Evolutionary conservation across 2,797 vertebrate species (phyloP).

Genomic region (Meriones psammophilus): DNA sequence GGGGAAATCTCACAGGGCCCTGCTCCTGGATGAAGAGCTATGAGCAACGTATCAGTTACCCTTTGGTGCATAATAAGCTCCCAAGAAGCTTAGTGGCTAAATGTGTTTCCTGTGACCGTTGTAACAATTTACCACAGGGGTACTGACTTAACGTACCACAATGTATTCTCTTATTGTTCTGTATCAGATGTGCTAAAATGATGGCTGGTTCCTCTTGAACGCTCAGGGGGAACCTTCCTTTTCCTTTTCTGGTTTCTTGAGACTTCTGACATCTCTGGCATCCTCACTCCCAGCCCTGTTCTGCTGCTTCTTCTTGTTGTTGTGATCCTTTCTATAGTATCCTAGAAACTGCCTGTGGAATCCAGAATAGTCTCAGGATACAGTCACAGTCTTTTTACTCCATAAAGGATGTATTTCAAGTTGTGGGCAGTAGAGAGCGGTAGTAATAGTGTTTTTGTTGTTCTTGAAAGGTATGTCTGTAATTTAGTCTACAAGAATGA

Average conservation of each 20-base stretch:
- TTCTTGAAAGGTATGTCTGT: rapidly evolving
- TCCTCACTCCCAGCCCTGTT: background rate
- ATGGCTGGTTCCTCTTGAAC: background rate
- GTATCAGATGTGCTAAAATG: background rate
- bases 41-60: background rate
- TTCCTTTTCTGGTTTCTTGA: background rate
- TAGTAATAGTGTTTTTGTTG: background rate
- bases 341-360: background rate
- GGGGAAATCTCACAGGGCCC: no score
- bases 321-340: background rate
- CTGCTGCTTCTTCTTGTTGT: background rate
- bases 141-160: background rate
- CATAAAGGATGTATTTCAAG: background rate
- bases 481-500: background rate
- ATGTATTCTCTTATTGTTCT: background rate
- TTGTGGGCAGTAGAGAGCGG: background rate
- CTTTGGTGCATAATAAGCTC: background rate
- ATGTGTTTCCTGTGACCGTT: background rate
- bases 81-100: background rate
- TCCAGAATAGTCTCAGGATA: background rate
- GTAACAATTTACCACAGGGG: background rate
- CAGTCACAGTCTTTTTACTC: background rate
- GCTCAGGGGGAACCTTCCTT: background rate
- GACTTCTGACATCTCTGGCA: background rate
- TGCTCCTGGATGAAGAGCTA: no score